Evolutionary conservation across 2,113 vertebrate species (phyloP).

Genomic region (Apus apus): DNA sequence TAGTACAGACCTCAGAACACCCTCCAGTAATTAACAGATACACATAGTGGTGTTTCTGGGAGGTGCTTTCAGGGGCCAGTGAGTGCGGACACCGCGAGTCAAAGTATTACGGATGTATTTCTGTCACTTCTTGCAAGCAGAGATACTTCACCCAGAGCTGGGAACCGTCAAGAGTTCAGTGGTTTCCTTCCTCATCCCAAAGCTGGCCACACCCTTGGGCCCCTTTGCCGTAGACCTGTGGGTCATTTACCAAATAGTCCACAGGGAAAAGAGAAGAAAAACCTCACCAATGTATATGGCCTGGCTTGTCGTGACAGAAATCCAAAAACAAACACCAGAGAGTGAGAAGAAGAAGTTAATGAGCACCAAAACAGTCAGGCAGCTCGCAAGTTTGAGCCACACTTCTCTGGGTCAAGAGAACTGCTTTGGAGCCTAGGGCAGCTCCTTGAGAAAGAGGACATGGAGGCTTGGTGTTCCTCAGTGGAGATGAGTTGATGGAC

Average conservation of each 20-base stretch:
- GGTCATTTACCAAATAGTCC: too few species aligned
- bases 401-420: neutral
- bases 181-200: neutral
- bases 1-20: too few species aligned
- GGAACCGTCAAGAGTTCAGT: rapidly evolving
- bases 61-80: rapidly evolving
- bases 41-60: rapidly evolving
- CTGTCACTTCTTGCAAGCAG: neutral
- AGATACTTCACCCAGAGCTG: neutral
- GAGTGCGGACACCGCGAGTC: rapidly evolving
- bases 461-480: neutral
- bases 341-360: neutral
- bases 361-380: neutral
- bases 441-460: neutral
- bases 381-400: neutral
- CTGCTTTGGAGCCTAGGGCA: rapidly evolving
- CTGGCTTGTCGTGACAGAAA: neutral
- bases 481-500: rapidly evolving
- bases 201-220: too few species aligned
- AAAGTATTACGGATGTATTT: rapidly evolving
- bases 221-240: rapidly evolving
- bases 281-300: rapidly evolving
- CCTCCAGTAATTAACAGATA: rapidly evolving
- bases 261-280: neutral
- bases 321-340: neutral